Base-by-base conservation (phyloP, 2,888 invertebrate genomes). In the Drosophila emarginata region DNA sequence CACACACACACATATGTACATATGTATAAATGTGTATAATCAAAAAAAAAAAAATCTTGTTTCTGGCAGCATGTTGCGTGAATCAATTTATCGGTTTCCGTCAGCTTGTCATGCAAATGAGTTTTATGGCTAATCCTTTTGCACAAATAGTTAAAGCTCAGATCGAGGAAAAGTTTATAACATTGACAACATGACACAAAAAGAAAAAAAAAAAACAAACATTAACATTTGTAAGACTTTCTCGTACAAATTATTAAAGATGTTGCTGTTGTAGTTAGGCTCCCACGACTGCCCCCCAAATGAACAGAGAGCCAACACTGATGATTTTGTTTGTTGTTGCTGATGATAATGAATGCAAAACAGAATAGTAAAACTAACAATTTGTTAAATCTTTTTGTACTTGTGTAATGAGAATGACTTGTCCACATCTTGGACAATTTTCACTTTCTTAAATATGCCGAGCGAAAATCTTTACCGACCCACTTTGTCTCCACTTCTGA, bases 61-160 rank as follows among this genome's bases (percentile, higher is more conserved):
- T 70, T 76, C 26, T 26, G 52, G 63, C 37, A 52, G 50, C 70
- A 59, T 70, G 81, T 81, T 87, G 87, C 81, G 83, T 81, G 88
- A 79, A 77, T 69, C 64, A 58, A 67, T 59, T 57, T 23, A 39
- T 18, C 58, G 50, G 73, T 86, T 82, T 82, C 82, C 82, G 82
- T 77, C 82, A 87, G 78, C 71, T 77, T 79, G 86, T 75, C 83
- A 87, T 87, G 86, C 78, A 87, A 82, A 82, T 85, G 73, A 73
- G 71, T 52, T 52, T 51, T 51, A 53, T 15, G 62, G 53, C 65
- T 77, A 80, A 79, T 77, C 77, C 77, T 87, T 77, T 45, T 70
- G 26, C 39, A 56, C n/a, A 36, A 62, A 61, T 28, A 32, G 58
- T 52, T 37, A 39, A 67, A 39, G 51, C 28, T 56, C 28, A 57